Percentiles rank a stretch among this genome's conserved stretches.
phyloP scores from a whole-genome alignment of 2,888 invertebrate species.

The Caenorhabditis parvicauda region DNA sequence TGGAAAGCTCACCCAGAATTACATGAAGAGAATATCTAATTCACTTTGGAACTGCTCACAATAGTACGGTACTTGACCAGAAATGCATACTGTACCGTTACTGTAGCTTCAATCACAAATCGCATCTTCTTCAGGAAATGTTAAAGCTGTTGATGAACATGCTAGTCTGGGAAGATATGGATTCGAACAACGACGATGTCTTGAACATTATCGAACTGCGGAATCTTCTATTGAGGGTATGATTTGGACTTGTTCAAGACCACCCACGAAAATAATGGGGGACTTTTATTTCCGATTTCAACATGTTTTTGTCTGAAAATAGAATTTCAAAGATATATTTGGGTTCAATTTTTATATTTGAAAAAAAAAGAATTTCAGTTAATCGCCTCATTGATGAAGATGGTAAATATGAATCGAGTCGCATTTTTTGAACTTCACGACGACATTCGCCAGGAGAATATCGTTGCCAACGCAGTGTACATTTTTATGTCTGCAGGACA shows the following conservation, averaged over 20 bases:
- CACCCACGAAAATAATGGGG: too few relatives aligned
- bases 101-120: too few relatives aligned
- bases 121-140: constrained; percentile 8
- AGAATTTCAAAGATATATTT: too few relatives aligned
- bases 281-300: too few relatives aligned
- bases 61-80: too few relatives aligned
- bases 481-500: constrained; percentile 6
- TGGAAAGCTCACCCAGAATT: too few relatives aligned
- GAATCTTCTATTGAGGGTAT: constrained; percentile 7
- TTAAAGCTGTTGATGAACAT: constrained; percentile 7
- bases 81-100: too few relatives aligned
- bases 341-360: not conserved
- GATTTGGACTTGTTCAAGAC: too few relatives aligned
- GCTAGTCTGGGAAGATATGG: constrained; percentile 5
- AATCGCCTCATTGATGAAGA: constrained; percentile 4
- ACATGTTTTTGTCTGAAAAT: too few relatives aligned
- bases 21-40: too few relatives aligned
- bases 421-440: constrained; percentile 6
- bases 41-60: too few relatives aligned
- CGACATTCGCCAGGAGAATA: constrained; percentile 12
- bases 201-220: constrained; percentile 13
- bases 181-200: constrained; percentile 1
- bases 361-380: constrained; percentile 5
- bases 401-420: constrained; percentile 9
- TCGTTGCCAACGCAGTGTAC: constrained; percentile 5